Percentiles rank a stretch among this genome's conserved stretches.
Evolutionary conservation across 2,888 invertebrate species (phyloP).

Genomic region (Macrophya annulata): DNA sequence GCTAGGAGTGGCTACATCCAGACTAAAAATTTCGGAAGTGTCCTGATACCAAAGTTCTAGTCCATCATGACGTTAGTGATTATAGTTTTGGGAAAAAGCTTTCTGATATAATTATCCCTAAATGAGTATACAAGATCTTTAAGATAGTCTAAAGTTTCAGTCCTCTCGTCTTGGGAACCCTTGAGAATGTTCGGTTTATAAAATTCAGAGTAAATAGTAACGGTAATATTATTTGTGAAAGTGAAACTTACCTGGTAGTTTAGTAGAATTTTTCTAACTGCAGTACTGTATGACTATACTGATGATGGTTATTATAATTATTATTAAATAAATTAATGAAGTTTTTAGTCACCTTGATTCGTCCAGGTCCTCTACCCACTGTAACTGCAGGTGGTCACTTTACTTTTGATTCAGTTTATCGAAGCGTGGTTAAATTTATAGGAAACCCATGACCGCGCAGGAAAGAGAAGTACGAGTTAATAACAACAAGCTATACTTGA

Average conservation of each 20-base stretch:
- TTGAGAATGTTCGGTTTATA: too few relatives aligned
- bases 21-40: background rate
- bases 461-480: conserved; percentile 8
- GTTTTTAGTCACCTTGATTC: background rate
- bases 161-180: too few relatives aligned
- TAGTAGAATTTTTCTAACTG: background rate
- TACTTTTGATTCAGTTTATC: conserved; percentile 29
- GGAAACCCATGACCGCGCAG: background rate
- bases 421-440: conserved; percentile 34
- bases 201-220: too few relatives aligned
- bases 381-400: conserved; percentile 4
- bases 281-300: background rate
- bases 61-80: too few relatives aligned
- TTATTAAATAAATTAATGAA: background rate
- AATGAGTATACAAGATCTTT: background rate
- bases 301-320: background rate
- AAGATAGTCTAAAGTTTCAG: too few relatives aligned
- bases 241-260: too few relatives aligned
- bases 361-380: background rate
- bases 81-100: background rate
- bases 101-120: background rate
- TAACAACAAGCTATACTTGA: background rate
- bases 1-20: background rate
- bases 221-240: too few relatives aligned
- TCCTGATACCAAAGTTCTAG: background rate